phyloP scores from a whole-genome alignment of 2,797 vertebrate genomes.

The Bradypodion pumilum region DNA sequence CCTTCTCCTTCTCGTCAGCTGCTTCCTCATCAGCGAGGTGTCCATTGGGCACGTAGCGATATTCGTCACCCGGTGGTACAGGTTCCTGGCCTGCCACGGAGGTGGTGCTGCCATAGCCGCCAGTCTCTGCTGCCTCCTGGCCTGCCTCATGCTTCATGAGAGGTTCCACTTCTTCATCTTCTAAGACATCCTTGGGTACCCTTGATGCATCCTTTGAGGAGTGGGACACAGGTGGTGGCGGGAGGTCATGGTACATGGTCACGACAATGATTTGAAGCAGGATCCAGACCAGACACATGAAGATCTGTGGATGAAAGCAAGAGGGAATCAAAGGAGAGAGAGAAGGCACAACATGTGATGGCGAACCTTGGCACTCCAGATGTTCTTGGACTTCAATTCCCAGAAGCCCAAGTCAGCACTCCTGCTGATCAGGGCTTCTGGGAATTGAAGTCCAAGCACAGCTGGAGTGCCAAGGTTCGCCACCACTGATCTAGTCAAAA shows the following conservation, averaged over 20 bases:
- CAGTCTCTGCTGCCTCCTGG: constrained; percentile 69
- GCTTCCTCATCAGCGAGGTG: constrained; percentile 34
- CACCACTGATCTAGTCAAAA: too few species aligned
- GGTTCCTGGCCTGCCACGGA: not conserved
- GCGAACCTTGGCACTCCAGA: too few species aligned
- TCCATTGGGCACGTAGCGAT: constrained; percentile 43
- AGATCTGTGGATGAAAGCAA: constrained; percentile 71
- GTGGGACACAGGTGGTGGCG: not conserved
- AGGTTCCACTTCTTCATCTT: constrained; percentile 46
- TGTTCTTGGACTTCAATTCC: too few species aligned
- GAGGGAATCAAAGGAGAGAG: not conserved
- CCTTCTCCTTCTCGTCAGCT: not conserved
- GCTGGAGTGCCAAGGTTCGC: too few species aligned
- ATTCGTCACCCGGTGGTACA: not conserved
- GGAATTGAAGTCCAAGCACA: too few species aligned
- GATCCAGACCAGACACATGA: constrained; percentile 85
- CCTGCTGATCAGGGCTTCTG: too few species aligned
- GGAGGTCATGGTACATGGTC: constrained; percentile 84
- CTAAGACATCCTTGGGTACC: not conserved
- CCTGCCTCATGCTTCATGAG: constrained; percentile 44
- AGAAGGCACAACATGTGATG: not conserved
- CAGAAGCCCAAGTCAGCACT: too few species aligned
- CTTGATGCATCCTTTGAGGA: fast-evolving
- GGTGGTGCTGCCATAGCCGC: constrained; percentile 72
- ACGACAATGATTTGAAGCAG: constrained; percentile 80